Percentiles rank a stretch among this genome's conserved stretches.
These are phyloP conservation scores for Rhagologus leucostigma DNA, from an alignment of 2,113 vertebrate species.

Conservation along the genomic window DNA sequence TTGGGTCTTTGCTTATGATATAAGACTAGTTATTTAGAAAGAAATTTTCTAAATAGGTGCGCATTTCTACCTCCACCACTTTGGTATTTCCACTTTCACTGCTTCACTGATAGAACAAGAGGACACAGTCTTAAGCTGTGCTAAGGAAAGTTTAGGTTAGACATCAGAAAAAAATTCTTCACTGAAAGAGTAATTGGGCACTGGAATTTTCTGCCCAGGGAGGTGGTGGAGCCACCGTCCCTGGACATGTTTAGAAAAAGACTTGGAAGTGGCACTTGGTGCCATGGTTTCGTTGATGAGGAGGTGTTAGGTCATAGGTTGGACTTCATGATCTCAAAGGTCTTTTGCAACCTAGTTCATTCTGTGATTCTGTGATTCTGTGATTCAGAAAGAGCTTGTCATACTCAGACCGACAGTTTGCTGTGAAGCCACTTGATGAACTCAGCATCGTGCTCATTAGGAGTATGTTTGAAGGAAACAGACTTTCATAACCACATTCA, in stretches of 20 bases:
- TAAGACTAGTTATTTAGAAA: neutral
- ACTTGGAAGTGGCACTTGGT: neutral
- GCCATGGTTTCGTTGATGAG: neutral
- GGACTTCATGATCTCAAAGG: neutral
- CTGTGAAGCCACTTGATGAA: neutral
- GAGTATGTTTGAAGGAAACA: neutral
- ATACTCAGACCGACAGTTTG: accelerated
- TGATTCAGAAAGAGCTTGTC: neutral
- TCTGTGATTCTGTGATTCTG: neutral
- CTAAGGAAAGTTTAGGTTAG: neutral
- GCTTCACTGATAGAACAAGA: neutral
- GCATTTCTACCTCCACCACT: neutral
- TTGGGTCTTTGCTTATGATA: neutral
- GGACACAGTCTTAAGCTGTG: neutral
- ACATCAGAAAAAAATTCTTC: neutral
- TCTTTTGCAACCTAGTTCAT: neutral
- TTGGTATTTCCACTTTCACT: neutral
- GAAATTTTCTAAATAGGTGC: neutral
- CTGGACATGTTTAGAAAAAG: neutral
- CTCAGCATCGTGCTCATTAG: neutral
- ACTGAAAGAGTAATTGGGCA: neutral
- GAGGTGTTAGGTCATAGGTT: neutral
- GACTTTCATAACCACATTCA: neutral
- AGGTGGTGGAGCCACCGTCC: neutral
- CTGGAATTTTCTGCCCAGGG: neutral